Base-by-base conservation (phyloP, 2,113 vertebrate genomes). In the Malurus elegans region DNA sequence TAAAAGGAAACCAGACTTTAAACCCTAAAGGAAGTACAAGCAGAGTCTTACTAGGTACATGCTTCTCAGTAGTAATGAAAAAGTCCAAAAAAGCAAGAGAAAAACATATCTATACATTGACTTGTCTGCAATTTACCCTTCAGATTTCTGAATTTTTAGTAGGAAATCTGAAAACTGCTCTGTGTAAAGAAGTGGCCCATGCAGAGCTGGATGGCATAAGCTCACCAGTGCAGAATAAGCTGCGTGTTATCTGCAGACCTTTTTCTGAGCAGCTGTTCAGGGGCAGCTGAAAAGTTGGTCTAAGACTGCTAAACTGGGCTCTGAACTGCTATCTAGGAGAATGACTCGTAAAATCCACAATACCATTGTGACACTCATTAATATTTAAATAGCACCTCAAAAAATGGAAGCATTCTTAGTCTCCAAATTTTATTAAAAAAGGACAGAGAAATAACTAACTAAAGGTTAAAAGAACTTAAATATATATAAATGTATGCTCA, bases 1-100 rank as follows among this genome's bases (percentile, higher is more conserved):
- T 88, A 79, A 81, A 79, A 70, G 24, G 38, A 94, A 95, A 75
- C 18, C 32, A 56, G 73, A 84, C 31, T 87, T 89, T 14, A 85
- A 48, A 50, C 45, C 7, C 32, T 72, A 42, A 84, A 90, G 53
- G 76, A 84, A 80, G 36, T 8, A 50, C 50, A 79, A 81, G 40
- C 12, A 79, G 11, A 74, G 38, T 11, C 34, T 60, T 47, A 67
- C 10, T 23, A 70, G 42, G 16, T 45, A 70, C 45, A 2, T 36
- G 47, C 67, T 83, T 67, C 58, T 60, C 69, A 71, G 31, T 11
- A 32, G 44, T 44, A 79, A 70, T 4, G 5, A 74, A 83, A 80
- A 81, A 60, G 13, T 9, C 11, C n/a, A 53, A 67, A 88, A 85
- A 86, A 79, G 9, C 29, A 69, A 75, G 29, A 62, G 19, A 42